Percentiles rank a stretch among this genome's conserved stretches.
phyloP scores from a whole-genome alignment of 1,140 invertebrate genomes.

The Drosophila sproati region DNA sequence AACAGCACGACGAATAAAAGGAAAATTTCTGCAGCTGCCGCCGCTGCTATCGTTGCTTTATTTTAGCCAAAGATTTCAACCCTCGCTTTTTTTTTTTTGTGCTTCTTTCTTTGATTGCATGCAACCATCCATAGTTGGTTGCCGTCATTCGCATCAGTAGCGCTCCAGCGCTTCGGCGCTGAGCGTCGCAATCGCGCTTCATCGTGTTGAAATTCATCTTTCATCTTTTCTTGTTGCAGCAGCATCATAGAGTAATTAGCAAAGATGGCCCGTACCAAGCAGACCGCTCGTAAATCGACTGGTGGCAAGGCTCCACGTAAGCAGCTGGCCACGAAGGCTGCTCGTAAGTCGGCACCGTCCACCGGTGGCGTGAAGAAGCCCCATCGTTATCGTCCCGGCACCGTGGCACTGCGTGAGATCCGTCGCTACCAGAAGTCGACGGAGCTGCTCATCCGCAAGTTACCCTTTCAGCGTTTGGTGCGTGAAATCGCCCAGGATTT shows the following conservation, averaged over 20 bases:
- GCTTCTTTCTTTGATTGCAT: conserved; percentile 30
- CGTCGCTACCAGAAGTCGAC: conserved; percentile 94
- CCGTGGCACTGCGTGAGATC: conserved; percentile 95
- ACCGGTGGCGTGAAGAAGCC: conserved; percentile 92
- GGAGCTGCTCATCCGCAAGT: conserved; percentile 92
- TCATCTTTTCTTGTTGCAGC: conserved; percentile 16
- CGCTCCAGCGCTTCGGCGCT: conserved; percentile 62
- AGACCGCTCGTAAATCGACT: conserved; percentile 94
- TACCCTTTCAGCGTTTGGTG: conserved; percentile 94
- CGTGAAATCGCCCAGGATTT: conserved; percentile 94
- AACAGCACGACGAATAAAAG: conserved; percentile 34
- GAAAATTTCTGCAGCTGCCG: conserved; percentile 44
- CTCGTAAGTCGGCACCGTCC: conserved; percentile 90
- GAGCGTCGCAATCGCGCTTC: conserved; percentile 39
- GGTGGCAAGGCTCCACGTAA: conserved; percentile 95
- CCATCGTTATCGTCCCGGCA: conserved; percentile 91
- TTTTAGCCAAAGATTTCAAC: conserved; percentile 52
- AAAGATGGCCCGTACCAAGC: conserved; percentile 92
- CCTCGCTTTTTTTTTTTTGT: conserved; percentile 30
- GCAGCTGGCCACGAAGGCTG: conserved; percentile 93
- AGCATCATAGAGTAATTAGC: conserved; percentile 16
- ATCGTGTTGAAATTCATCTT: not conserved
- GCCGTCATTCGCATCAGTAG: conserved; percentile 43
- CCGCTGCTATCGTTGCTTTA: conserved; percentile 26
- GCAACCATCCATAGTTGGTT: not conserved